Evolutionary conservation across 2,888 invertebrate genomes (phyloP).

Genomic region (Acrobeloides nanus): DNA sequence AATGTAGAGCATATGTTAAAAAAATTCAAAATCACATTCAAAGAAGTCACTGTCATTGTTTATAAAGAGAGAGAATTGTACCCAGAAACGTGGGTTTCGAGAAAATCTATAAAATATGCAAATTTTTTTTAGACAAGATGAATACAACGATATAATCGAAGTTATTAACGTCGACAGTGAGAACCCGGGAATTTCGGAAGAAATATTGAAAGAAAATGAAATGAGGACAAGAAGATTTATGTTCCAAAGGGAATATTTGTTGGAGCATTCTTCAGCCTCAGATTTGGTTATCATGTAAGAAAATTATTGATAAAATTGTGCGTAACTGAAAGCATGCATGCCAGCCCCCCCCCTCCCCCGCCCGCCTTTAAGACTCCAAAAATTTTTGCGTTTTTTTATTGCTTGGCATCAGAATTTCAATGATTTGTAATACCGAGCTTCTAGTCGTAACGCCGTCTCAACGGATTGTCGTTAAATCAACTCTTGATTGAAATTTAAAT

Average conservation of each 20-base stretch:
- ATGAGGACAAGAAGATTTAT: constrained; percentile 20
- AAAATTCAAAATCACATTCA: constrained; percentile 91
- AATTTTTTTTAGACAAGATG: constrained; percentile 14
- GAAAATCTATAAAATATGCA: no score
- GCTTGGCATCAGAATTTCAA: no score
- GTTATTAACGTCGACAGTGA: constrained; percentile 7
- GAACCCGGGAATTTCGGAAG: constrained; percentile 13
- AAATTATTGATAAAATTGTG: no score
- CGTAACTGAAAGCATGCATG: no score
- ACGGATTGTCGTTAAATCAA: neutral
- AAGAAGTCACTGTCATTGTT: constrained; percentile 78
- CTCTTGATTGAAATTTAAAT: no score
- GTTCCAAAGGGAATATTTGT: constrained; percentile 23
- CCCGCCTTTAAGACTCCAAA: no score
- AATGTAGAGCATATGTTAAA: constrained; percentile 83
- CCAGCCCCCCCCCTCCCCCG: no score
- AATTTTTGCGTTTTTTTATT: no score
- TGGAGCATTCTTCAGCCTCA: constrained; percentile 29
- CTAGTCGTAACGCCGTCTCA: no score
- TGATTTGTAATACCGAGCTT: no score
- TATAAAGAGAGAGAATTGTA: constrained; percentile 69
- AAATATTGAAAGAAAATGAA: constrained; percentile 18
- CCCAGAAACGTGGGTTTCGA: constrained; percentile 60
- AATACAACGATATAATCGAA: constrained; percentile 18
- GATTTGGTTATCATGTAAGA: constrained; percentile 24